Base-by-base conservation (phyloP, 2,888 invertebrate species). In the Ametastegia equiseti region DNA sequence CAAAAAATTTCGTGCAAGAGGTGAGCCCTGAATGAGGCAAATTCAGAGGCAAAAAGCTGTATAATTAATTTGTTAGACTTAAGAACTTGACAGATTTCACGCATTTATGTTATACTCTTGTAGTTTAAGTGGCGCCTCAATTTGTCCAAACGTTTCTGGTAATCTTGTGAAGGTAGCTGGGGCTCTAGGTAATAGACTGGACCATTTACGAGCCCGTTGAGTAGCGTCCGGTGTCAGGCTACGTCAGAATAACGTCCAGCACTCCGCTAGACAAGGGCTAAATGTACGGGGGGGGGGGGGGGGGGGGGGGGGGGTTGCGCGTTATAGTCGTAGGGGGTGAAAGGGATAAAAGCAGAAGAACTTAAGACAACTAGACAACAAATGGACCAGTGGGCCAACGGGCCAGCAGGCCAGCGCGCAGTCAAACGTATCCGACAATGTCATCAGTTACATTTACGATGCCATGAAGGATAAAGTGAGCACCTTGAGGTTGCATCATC, bases 401-500 rank as follows among this genome's bases (percentile, higher is more conserved):
- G 57, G 42, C 57, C 63, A 78, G 78, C n/a, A n/a, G n/a, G n/a
- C n/a, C n/a, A n/a, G n/a, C n/a, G n/a, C 42, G 78, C 86, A 88
- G 88, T 88, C 88, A 88, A 88, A 88, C 88, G 89, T 89, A 91
- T 90, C 90, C 88, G 89, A 90, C 90, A 91, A 90, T 91, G 91
- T 91, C 91, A 91, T 92, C 89, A 89, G 90, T 90, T 90, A 91
- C 91, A 91, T 92, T 92, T 91, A 92, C 91, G 91, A 91, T 88
- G 89, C 89, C 88, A 88, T 91, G 89, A 91, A 90, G 90, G 89
- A 90, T 91, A 90, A 90, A 91, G 91, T 89, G 84, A 91, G 90
- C 90, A 91, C 90, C 90, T 91, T 90, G 91, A 90, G 91, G 91
- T 91, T 91, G 91, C 91, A 91, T 91, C 91, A 91, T 91, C 91